Percentiles rank a stretch among this genome's conserved stretches.
Evolutionary conservation across 2,797 vertebrate genomes (phyloP).

Genomic region (Graptemys geographica): DNA sequence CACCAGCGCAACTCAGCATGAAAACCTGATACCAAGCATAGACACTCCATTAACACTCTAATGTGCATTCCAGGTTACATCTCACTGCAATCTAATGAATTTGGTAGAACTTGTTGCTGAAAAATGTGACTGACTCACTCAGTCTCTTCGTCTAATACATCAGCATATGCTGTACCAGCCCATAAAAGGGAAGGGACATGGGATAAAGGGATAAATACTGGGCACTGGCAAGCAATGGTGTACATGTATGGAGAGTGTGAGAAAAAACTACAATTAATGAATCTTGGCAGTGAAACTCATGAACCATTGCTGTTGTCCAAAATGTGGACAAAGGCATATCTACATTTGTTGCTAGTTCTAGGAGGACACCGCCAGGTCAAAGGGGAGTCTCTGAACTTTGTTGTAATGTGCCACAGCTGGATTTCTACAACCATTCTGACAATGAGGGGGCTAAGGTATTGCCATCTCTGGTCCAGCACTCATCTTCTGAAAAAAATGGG

Average conservation of each 20-base stretch:
- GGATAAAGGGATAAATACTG: not conserved
- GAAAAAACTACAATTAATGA: not conserved
- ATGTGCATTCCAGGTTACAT: slow-evolving; percentile 66
- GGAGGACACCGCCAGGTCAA: not conserved
- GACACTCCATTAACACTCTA: slow-evolving; percentile 70
- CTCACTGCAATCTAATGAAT: slow-evolving; percentile 55
- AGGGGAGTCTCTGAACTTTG: not conserved
- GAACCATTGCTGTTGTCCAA: not conserved
- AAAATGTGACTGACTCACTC: slow-evolving; percentile 45
- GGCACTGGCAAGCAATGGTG: not conserved
- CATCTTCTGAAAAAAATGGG: not conserved
- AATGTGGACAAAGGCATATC: not conserved
- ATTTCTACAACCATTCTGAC: slow-evolving; percentile 13
- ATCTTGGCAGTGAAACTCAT: not conserved
- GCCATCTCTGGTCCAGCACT: not conserved
- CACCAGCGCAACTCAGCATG: slow-evolving; percentile 64
- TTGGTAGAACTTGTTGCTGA: slow-evolving; percentile 58
- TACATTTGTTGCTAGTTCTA: not conserved
- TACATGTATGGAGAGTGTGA: not conserved
- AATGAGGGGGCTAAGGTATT: not conserved
- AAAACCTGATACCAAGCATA: slow-evolving; percentile 65
- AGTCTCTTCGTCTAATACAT: slow-evolving; percentile 5
- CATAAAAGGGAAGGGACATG: slow-evolving; percentile 35
- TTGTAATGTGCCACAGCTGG: not conserved
- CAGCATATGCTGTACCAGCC: not conserved